Evolutionary conservation across 2,113 vertebrate species (phyloP).

Genomic region (Athene cunicularia): DNA sequence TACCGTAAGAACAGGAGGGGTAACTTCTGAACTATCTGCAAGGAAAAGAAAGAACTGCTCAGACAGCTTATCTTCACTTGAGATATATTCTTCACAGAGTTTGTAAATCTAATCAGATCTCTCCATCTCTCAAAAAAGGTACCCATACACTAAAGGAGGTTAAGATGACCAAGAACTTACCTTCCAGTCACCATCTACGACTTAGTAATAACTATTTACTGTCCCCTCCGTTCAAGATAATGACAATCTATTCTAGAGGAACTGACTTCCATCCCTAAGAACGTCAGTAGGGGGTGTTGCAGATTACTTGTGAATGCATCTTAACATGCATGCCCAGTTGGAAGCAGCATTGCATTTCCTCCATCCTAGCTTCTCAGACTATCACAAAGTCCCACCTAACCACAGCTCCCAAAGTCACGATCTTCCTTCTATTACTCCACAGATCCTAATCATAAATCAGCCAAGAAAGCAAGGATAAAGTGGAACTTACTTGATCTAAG

Average conservation of each 20-base stretch:
- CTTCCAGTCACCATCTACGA: neutral
- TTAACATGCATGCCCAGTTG: neutral
- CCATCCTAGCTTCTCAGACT: neutral
- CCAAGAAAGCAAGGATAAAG: neutral
- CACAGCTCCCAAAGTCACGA: neutral
- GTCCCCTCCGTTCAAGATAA: neutral
- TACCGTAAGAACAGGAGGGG: slow-evolving; percentile 89
- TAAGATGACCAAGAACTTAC: neutral
- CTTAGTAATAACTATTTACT: neutral
- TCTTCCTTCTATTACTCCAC: neutral
- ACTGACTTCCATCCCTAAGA: neutral
- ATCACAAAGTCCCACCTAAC: neutral
- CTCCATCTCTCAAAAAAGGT: neutral
- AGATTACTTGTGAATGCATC: neutral
- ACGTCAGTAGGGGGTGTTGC: slow-evolving; percentile 60
- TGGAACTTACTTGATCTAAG: slow-evolving; percentile 91
- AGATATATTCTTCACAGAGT: neutral
- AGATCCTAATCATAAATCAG: neutral
- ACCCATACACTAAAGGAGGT: neutral
- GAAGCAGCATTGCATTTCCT: neutral
- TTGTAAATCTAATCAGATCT: neutral
- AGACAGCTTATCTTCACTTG: neutral
- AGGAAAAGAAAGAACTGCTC: slow-evolving; percentile 30
- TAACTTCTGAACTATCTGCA: slow-evolving; percentile 93
- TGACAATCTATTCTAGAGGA: neutral